These are phyloP conservation scores for Acanthurus leucopareius DNA, from an alignment of 2,797 vertebrate genomes.

Conservation along the genomic window DNA sequence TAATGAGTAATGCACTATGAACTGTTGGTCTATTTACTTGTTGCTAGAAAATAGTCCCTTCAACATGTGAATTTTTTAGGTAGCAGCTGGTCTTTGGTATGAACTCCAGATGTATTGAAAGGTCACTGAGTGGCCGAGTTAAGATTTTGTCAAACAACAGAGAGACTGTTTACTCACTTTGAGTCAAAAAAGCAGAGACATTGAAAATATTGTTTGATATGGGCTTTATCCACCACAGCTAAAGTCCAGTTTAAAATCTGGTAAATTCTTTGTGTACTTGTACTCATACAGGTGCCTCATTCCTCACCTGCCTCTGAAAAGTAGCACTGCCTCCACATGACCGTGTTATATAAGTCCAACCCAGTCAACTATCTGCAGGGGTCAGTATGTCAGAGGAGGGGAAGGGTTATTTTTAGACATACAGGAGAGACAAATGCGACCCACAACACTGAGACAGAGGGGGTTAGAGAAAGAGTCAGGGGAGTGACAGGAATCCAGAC, in stretches of 20 bases:
- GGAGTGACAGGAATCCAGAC: slow-evolving; percentile 25
- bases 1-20: background rate
- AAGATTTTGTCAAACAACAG: background rate
- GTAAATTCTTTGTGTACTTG: background rate
- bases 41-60: background rate
- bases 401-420: slow-evolving; percentile 52
- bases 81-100: background rate
- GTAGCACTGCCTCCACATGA: slow-evolving; percentile 58
- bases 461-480: background rate
- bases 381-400: slow-evolving; percentile 76
- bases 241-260: background rate
- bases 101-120: slow-evolving; percentile 2
- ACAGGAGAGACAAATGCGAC: slow-evolving; percentile 23
- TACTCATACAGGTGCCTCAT: slow-evolving; percentile 57
- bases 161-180: background rate
- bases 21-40: background rate
- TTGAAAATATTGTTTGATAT: background rate
- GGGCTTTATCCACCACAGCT: background rate
- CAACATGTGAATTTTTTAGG: background rate
- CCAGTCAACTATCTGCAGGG: slow-evolving; percentile 54
- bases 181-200: background rate
- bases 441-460: slow-evolving; percentile 13
- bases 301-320: slow-evolving; percentile 76
- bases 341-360: slow-evolving; percentile 66
- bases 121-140: background rate